These are phyloP conservation scores for Myotis daubentonii DNA, from an alignment of 2,797 vertebrate species.

Conservation along the genomic window DNA sequence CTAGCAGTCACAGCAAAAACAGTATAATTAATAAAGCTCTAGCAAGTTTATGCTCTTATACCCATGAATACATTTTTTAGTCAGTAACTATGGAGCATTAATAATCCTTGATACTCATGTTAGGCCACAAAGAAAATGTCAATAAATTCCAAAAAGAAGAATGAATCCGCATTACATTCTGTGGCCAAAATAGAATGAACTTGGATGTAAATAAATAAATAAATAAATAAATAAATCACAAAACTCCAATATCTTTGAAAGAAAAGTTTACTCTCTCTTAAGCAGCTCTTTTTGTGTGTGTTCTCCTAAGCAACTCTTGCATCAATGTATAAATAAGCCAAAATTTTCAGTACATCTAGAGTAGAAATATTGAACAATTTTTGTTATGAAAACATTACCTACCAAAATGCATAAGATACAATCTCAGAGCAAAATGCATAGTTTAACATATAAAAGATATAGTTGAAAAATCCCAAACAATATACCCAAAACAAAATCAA, in stretches of 20 bases:
- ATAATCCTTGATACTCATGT: neutral
- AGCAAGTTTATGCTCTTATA: conserved; percentile 22
- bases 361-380: neutral
- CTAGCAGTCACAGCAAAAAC: neutral
- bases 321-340: neutral
- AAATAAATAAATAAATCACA: neutral
- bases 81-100: neutral
- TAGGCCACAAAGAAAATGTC: neutral
- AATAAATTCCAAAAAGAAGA: neutral
- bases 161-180: neutral
- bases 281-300: neutral
- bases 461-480: neutral
- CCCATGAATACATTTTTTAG: neutral
- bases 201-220: neutral
- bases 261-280: neutral
- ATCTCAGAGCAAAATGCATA: neutral
- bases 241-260: neutral
- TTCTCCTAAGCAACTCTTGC: neutral
- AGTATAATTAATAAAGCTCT: neutral
- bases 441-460: neutral
- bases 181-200: neutral
- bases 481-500: neutral
- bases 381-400: neutral
- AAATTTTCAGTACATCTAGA: neutral
- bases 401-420: neutral